These are phyloP conservation scores for Odontophorus gujanensis DNA, from an alignment of 2,113 vertebrate species.

Conservation along the genomic window DNA sequence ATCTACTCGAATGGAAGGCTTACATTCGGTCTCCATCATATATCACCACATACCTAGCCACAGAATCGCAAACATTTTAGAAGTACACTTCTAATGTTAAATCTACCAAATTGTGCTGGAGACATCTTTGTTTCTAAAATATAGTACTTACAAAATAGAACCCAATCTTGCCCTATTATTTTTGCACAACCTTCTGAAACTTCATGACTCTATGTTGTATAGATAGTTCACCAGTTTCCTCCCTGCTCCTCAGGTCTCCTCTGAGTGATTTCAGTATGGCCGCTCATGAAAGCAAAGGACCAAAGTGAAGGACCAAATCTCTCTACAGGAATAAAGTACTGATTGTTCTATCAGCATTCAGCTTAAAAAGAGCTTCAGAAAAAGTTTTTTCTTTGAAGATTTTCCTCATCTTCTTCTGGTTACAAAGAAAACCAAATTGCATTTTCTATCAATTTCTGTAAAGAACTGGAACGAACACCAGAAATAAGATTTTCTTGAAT, in stretches of 20 bases:
- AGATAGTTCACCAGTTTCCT: background rate
- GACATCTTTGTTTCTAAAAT: background rate
- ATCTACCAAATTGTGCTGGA: background rate
- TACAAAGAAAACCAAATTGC: background rate
- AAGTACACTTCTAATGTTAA: background rate
- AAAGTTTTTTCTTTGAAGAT: background rate
- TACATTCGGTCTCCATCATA: background rate
- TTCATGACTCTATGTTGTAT: rapidly evolving
- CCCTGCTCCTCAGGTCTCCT: background rate
- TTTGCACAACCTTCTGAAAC: background rate
- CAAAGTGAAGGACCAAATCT: background rate
- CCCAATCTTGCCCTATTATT: background rate
- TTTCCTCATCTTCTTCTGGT: background rate
- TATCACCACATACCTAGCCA: background rate
- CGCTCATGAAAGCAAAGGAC: background rate
- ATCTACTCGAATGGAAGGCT: background rate
- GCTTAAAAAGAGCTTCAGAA: background rate
- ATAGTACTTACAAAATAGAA: background rate
- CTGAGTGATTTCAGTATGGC: background rate
- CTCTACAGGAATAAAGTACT: background rate
- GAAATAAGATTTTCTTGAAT: background rate
- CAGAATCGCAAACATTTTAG: background rate
- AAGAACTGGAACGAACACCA: background rate
- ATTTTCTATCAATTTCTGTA: background rate
- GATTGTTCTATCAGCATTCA: background rate